These are phyloP conservation scores for Subacronicta megacephala DNA, from an alignment of 2,888 invertebrate species.

Conservation along the genomic window DNA sequence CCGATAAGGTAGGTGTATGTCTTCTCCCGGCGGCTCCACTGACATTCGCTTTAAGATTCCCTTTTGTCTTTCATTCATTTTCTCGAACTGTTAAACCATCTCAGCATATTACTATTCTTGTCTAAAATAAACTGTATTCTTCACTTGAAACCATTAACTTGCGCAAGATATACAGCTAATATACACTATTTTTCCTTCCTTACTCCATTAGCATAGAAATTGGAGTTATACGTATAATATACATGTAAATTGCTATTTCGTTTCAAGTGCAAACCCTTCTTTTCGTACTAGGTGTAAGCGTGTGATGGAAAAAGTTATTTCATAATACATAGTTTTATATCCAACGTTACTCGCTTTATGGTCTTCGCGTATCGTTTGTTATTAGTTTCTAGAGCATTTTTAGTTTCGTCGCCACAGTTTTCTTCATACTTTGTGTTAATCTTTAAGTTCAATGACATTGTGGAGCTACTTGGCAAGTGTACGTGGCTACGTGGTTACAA, in stretches of 20 bases:
- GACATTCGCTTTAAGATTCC: no score
- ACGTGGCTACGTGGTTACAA: no score
- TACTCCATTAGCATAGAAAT: constrained; percentile 45
- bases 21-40: no score
- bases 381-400: constrained; percentile 41
- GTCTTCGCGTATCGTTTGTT: constrained; percentile 33
- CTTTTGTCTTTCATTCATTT: no score
- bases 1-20: no score
- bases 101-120: no score
- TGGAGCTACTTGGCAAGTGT: no score
- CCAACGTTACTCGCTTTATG: constrained; percentile 41
- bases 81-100: no score
- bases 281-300: constrained; percentile 23
- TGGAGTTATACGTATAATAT: constrained; percentile 41
- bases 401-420: constrained; percentile 13
- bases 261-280: constrained; percentile 40
- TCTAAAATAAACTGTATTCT: neutral
- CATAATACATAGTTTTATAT: constrained; percentile 53
- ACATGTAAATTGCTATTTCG: constrained; percentile 46
- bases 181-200: constrained; percentile 32
- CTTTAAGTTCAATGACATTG: neutral
- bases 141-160: constrained; percentile 16
- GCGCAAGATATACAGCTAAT: constrained; percentile 21
- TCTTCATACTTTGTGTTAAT: constrained; percentile 9
- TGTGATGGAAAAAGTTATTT: constrained; percentile 46